phyloP scores from a whole-genome alignment of 2,888 invertebrate genomes.

The Lycophotia porphyrea region DNA sequence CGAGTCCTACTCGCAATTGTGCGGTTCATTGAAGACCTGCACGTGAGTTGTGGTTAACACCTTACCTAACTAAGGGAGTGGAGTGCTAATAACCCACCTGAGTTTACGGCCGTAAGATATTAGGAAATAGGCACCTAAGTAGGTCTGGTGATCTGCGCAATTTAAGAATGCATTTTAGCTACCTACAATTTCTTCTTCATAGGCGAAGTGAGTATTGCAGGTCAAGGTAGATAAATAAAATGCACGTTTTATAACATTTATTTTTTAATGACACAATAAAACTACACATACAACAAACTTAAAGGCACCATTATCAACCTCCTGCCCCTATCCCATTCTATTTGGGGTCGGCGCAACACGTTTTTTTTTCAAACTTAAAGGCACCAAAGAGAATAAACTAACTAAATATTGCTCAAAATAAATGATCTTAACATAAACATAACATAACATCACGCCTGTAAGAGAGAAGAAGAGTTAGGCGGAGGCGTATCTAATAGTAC shows the following conservation, averaged over 20 bases:
- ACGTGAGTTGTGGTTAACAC: neutral
- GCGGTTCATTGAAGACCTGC: neutral
- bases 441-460: no score
- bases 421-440: no score
- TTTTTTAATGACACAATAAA: conserved; percentile 1
- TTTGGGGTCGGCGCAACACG: no score
- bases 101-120: neutral
- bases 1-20: neutral
- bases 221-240: conserved; percentile 20
- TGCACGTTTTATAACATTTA: neutral
- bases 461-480: no score
- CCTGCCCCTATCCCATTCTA: no score
- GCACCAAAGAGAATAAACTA: neutral
- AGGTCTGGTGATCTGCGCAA: neutral
- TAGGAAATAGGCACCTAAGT: neutral
- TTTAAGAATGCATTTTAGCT: neutral
- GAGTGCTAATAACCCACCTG: neutral
- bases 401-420: no score
- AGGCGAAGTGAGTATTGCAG: neutral
- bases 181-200: neutral
- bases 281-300: neutral
- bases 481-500: no score
- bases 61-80: neutral
- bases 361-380: no score
- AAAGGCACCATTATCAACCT: no score